phyloP scores from a whole-genome alignment of 2,797 vertebrate species.

The Arnoldichthys spilopterus region DNA sequence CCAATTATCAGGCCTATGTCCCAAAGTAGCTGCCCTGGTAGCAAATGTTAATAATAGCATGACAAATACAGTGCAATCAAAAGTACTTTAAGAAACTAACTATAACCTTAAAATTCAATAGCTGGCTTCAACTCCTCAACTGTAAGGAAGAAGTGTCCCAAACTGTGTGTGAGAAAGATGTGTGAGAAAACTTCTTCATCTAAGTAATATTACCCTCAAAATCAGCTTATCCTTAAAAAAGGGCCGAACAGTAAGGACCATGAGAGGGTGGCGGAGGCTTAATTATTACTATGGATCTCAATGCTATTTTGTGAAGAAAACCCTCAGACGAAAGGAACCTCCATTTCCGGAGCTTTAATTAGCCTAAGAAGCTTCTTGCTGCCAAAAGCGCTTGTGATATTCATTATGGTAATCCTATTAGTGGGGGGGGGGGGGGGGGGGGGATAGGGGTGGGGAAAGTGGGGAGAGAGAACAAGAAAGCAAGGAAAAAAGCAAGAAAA shows the following conservation, averaged over 20 bases:
- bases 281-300: conserved; percentile 58
- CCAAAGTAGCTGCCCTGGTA: conserved; percentile 35
- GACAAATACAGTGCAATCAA: not conserved
- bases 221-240: conserved; percentile 52
- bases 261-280: conserved; percentile 25
- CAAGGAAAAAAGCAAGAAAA: conserved; percentile 7
- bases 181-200: conserved; percentile 39
- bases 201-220: conserved; percentile 51
- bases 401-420: conserved; percentile 77
- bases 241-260: not conserved
- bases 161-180: not conserved
- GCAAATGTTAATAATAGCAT: conserved; percentile 13
- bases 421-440: no score
- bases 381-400: conserved; percentile 67
- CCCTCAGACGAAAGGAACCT: conserved; percentile 44
- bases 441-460: conserved; percentile 53
- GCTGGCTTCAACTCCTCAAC: not conserved
- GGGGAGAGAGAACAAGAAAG: conserved; percentile 40
- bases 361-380: conserved; percentile 64
- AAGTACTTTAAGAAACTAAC: no score
- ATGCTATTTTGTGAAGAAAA: conserved; percentile 55
- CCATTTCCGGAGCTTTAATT: conserved; percentile 66
- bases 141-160: not conserved
- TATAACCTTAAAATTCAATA: not conserved
- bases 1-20: conserved; percentile 33